A percentile compares a stretch with the other conserved stretches of the same genome.
phyloP scores from a whole-genome alignment of 1,140 invertebrate species.

The Andricus grossulariae region DNA sequence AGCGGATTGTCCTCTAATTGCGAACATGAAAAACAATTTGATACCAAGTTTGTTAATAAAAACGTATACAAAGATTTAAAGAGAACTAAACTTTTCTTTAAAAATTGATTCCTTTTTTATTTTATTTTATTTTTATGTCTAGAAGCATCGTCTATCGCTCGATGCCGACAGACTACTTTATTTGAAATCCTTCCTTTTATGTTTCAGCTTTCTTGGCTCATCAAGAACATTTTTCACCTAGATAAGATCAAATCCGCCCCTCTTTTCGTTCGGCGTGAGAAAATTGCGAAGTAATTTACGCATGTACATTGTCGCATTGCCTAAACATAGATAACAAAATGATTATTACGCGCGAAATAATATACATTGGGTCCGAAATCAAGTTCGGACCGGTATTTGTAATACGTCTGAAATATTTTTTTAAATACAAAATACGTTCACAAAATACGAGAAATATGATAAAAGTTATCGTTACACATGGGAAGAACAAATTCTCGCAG shows the following conservation, averaged over 20 bases:
- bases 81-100: too few relatives aligned
- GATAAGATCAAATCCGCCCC: neutral
- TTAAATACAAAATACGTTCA: slow-evolving; percentile 4
- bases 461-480: slow-evolving; percentile 10
- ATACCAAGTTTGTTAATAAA: neutral
- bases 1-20: neutral
- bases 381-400: neutral
- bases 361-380: slow-evolving; percentile 29
- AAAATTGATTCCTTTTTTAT: neutral
- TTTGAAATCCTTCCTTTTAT: neutral
- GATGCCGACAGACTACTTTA: neutral
- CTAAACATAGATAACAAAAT: slow-evolving; percentile 50
- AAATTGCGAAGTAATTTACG: slow-evolving; percentile 16
- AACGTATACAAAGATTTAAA: too few relatives aligned
- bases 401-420: neutral
- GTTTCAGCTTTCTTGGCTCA: slow-evolving; percentile 2
- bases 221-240: slow-evolving; percentile 15
- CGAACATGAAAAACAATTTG: neutral
- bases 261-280: neutral
- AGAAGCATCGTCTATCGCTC: neutral
- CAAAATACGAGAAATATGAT: neutral
- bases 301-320: slow-evolving; percentile 35
- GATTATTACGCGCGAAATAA: slow-evolving; percentile 42
- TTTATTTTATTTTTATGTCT: slow-evolving; percentile 26
- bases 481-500: slow-evolving; percentile 17